Evolutionary conservation across 2,888 invertebrate genomes (phyloP).

Genomic region (Fragum sueziense): DNA sequence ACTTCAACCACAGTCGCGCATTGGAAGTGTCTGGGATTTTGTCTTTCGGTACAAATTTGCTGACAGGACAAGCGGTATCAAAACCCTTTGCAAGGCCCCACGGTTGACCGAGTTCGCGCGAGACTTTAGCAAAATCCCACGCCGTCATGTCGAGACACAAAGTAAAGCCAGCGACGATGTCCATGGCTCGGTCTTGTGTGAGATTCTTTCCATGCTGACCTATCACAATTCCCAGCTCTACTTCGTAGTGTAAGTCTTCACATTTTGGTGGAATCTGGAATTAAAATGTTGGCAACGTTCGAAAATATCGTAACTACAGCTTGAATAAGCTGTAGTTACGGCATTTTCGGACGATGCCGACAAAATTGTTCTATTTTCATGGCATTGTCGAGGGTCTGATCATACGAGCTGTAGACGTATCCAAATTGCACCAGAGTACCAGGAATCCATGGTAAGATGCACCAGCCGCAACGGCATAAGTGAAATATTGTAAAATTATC

Average conservation of each 20-base stretch:
- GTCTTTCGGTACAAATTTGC: slow-evolving; percentile 85
- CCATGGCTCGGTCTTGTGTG: slow-evolving; percentile 84
- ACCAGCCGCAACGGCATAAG: too few species aligned
- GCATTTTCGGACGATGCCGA: too few species aligned
- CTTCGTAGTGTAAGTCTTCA: slow-evolving; percentile 87
- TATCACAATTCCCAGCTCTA: slow-evolving; percentile 90
- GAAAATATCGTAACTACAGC: too few species aligned
- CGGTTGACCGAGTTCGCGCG: slow-evolving; percentile 86
- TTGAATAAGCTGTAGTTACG: too few species aligned
- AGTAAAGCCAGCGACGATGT: slow-evolving; percentile 87
- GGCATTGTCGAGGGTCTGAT: too few species aligned
- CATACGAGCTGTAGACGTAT: too few species aligned
- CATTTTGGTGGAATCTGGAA: slow-evolving; percentile 87
- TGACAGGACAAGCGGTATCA: slow-evolving; percentile 90
- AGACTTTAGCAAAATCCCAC: slow-evolving; percentile 78
- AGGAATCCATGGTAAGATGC: too few species aligned
- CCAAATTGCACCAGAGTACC: too few species aligned
- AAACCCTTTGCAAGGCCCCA: slow-evolving; percentile 91
- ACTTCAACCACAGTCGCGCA: slow-evolving; percentile 75
- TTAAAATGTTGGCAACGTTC: too few species aligned
- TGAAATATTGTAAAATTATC: too few species aligned
- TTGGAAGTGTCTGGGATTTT: slow-evolving; percentile 69
- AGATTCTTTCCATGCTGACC: slow-evolving; percentile 86
- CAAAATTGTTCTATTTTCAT: too few species aligned
- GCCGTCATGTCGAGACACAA: slow-evolving; percentile 89